These are phyloP conservation scores for Archaeoteleia sp. DNA, from an alignment of 2,888 invertebrate species.

Conservation along the genomic window DNA sequence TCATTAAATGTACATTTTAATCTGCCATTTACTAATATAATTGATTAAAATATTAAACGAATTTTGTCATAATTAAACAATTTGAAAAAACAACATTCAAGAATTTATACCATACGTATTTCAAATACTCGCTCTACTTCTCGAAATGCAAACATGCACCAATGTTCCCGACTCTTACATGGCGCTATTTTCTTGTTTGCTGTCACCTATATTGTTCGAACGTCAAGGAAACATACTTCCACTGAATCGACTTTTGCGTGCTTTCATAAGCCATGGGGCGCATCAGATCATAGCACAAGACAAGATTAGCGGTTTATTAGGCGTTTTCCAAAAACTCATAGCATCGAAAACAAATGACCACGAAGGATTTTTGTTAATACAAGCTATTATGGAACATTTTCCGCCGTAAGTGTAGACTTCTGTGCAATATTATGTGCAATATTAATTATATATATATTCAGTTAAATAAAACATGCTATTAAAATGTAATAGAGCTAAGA, in stretches of 20 bases:
- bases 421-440: too few relatives aligned
- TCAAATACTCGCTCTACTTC: constrained; percentile 93
- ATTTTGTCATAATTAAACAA: too few relatives aligned
- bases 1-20: too few relatives aligned
- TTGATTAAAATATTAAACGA: too few relatives aligned
- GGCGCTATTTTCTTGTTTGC: constrained; percentile 90
- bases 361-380: constrained; percentile 95
- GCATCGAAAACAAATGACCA: constrained; percentile 97
- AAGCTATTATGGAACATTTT: constrained; percentile 88
- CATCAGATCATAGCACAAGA: constrained; percentile 81
- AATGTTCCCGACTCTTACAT: constrained; percentile 89
- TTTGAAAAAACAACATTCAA: too few relatives aligned
- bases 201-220: constrained; percentile 95
- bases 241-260: constrained; percentile 91
- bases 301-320: constrained; percentile 88
- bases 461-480: too few relatives aligned
- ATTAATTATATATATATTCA: too few relatives aligned
- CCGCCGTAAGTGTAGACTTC: too few relatives aligned
- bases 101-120: constrained; percentile 99
- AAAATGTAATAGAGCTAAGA: too few relatives aligned
- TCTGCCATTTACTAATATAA: too few relatives aligned
- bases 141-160: constrained; percentile 83
- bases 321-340: constrained; percentile 97
- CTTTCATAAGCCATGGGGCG: constrained; percentile 86
- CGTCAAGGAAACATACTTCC: constrained; percentile 95